Percentiles rank a stretch among this genome's conserved stretches.
phyloP scores from a whole-genome alignment of 1,140 invertebrate genomes.

The Scaptomyza montana region DNA sequence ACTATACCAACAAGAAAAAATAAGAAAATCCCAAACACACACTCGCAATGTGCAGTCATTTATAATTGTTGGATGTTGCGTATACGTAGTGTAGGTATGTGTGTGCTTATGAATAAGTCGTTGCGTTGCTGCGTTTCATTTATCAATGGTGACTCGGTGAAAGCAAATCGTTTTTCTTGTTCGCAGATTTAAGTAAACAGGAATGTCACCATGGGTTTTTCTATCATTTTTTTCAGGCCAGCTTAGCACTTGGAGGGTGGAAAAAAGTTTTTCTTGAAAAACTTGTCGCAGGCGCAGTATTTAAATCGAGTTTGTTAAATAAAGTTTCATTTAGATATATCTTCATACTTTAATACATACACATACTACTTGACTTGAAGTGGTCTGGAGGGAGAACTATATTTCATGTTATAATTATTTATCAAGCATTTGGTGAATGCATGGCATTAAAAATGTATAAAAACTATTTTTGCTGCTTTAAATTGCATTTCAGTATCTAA shows the following conservation, averaged over 20 bases:
- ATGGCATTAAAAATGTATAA: no score
- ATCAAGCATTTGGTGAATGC: background rate
- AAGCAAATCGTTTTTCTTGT: constrained; percentile 63
- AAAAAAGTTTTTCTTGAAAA: constrained; percentile 48
- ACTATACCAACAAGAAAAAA: constrained; percentile 41
- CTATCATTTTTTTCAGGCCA: background rate
- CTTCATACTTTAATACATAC: background rate
- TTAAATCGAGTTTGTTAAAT: constrained; percentile 63
- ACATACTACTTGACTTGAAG: background rate
- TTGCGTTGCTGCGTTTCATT: constrained; percentile 41
- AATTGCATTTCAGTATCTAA: no score
- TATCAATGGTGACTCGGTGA: constrained; percentile 63
- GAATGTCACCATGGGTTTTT: constrained; percentile 52
- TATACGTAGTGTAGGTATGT: constrained; percentile 46
- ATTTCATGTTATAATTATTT: background rate
- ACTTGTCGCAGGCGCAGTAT: constrained; percentile 34
- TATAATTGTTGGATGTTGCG: constrained; percentile 68
- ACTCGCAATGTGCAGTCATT: constrained; percentile 46
- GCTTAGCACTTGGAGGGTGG: background rate
- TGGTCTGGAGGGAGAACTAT: background rate
- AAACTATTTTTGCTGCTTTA: background rate
- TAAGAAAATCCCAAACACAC: background rate
- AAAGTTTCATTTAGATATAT: constrained; percentile 28
- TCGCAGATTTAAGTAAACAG: constrained; percentile 70
- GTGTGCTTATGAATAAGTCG: constrained; percentile 8